These are phyloP conservation scores for Caenorhabditis sp. DNA, from an alignment of 2,888 invertebrate species.

Conservation along the genomic window DNA sequence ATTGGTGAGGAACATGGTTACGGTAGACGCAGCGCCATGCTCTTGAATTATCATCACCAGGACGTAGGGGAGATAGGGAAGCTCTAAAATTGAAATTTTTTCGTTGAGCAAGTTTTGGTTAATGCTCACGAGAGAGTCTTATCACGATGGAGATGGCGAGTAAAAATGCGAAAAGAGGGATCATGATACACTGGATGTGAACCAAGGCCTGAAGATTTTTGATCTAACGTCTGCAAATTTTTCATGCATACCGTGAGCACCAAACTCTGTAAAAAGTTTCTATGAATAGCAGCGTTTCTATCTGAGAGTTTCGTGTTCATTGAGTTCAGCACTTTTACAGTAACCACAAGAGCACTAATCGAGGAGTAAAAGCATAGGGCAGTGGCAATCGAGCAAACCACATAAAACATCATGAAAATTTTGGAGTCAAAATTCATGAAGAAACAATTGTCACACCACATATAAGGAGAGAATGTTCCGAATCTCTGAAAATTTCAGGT, in stretches of 20 bases:
- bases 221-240: background rate
- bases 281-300: conserved; percentile 11
- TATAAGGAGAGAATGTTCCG: conserved; percentile 4
- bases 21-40: conserved; percentile 26
- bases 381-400: background rate
- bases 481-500: conserved; percentile 8
- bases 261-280: conserved; percentile 18
- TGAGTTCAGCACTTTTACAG: conserved; percentile 4
- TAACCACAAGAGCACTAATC: background rate
- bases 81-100: background rate
- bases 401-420: conserved; percentile 3
- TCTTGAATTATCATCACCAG: conserved; percentile 19
- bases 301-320: background rate
- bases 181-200: conserved; percentile 8
- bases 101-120: background rate
- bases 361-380: conserved; percentile 9
- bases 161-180: conserved; percentile 3
- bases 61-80: conserved; percentile 13
- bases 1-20: conserved; percentile 34
- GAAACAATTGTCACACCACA: conserved; percentile 38
- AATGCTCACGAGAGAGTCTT: conserved; percentile 10
- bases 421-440: conserved; percentile 36
- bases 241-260: background rate
- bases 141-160: background rate
- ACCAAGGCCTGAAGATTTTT: conserved; percentile 18